Base-by-base conservation (phyloP, 2,113 vertebrate genomes). In the Mirza zaza region DNA sequence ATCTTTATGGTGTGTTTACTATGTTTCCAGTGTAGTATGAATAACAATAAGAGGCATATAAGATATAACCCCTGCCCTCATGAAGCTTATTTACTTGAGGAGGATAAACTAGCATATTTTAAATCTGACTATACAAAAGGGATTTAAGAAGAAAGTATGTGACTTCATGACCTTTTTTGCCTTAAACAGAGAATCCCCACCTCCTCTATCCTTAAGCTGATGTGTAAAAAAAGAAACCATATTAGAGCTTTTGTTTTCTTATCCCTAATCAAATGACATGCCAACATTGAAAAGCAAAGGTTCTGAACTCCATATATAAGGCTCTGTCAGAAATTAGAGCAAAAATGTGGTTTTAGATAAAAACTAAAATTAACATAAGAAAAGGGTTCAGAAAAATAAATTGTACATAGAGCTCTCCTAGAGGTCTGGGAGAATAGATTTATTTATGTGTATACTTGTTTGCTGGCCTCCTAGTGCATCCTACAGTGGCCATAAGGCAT, bases 261-360 rank as follows among this genome's bases (percentile, higher is more conserved):
- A 61, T 36, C 45, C 52, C 18, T 95, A 67, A 87, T 34, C 5
- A 88, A 80, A 86, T 76, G 52, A 27, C 5, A 75, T 61, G 59
- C 3, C 95, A 76, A 77, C 2, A 34, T 91, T 87, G 81, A 39
- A 89, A 32, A 90, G 7, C 25, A 93, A 93, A 95, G 1, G 23
- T 25, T 73, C 29, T 83, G 81, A 86, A 92, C 83, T 90, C n/a
- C 39, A 91, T 21, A 57, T 70, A 50, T 14, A 80, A 80, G 18
- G 11, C 27, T 93, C 32, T 76, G 34, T 57, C 12, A 77, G 14
- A 97, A 3, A 93, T 34, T 77, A 85, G 11, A 55, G 39, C 32
- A 96, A 55, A 96, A 76, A 63, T 90, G 14, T 93, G 27, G 14
- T 90, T 92, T 94, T 83, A 85, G 21, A n/a, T 57, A 8, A 2